Conservation (phyloP, 2,113 vertebrate species). For the Lichenostomus cassidix region DNA sequence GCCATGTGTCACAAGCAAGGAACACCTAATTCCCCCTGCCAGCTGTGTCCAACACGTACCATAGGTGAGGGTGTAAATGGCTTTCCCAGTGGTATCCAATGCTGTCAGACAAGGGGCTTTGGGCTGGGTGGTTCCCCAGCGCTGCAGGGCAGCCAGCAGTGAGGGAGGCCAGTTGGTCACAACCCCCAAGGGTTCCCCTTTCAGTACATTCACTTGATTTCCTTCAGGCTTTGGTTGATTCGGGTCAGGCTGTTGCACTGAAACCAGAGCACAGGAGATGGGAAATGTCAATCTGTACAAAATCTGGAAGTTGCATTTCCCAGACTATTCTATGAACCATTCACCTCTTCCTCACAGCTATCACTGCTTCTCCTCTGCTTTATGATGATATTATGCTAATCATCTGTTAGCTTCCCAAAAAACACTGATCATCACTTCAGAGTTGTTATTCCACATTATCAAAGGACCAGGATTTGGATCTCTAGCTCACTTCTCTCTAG, state of each 20-base stretch:
- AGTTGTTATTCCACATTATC: background rate
- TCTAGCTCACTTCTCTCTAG: background rate
- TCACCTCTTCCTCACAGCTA: background rate
- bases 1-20: background rate
- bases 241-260: slow-evolving; percentile 92
- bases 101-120: slow-evolving; percentile 90
- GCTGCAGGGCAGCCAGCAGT: slow-evolving; percentile 84
- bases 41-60: slow-evolving; percentile 67
- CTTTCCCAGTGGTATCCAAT: slow-evolving; percentile 88
- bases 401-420: background rate
- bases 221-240: slow-evolving; percentile 94
- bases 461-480: background rate
- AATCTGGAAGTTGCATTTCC: background rate
- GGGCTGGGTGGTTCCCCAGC: slow-evolving; percentile 88
- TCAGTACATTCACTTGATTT: slow-evolving; percentile 79
- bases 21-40: background rate
- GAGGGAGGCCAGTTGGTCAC: slow-evolving; percentile 84
- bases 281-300: background rate
- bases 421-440: background rate
- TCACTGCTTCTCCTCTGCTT: background rate
- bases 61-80: slow-evolving; percentile 90
- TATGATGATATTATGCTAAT: background rate
- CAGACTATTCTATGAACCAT: background rate
- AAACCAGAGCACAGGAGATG: background rate
- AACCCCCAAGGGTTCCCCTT: slow-evolving; percentile 81